Evolutionary conservation across 2,888 invertebrate species (phyloP).

Genomic region (Cephonodes hylas): DNA sequence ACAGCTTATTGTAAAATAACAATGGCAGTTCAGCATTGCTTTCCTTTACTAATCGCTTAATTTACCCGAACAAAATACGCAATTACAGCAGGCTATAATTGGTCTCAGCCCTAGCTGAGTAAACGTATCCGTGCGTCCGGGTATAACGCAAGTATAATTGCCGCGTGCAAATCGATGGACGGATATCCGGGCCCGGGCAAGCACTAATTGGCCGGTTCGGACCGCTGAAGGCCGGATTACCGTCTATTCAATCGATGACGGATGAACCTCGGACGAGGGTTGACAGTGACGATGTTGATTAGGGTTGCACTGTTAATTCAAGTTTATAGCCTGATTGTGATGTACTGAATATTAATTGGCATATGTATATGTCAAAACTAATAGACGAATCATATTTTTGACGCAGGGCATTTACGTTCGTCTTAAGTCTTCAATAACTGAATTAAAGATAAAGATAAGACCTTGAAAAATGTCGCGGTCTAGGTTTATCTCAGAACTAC

Average conservation of each 20-base stretch:
- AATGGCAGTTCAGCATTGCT: not conserved
- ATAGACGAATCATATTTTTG: not conserved
- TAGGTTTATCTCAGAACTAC: no score
- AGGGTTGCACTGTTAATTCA: not conserved
- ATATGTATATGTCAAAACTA: not conserved
- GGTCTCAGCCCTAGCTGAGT: not conserved
- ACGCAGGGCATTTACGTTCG: not conserved
- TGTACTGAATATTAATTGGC: not conserved
- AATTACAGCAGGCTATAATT: constrained; percentile 7
- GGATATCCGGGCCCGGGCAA: constrained; percentile 50
- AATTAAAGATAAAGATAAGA: no score
- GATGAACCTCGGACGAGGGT: not conserved
- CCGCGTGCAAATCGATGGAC: constrained; percentile 49
- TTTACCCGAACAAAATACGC: not conserved
- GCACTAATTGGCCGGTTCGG: constrained; percentile 12
- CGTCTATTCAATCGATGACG: constrained; percentile 7
- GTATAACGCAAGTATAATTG: constrained; percentile 27
- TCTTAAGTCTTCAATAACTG: no score
- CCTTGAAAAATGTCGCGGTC: no score
- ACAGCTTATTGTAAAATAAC: not conserved
- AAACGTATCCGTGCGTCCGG: constrained; percentile 18
- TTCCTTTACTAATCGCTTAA: not conserved
- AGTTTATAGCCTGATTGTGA: not conserved
- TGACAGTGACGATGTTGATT: not conserved
- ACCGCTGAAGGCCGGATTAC: constrained; percentile 11